Evolutionary conservation across 2,113 vertebrate genomes (phyloP).

Genomic region (Electrona antarctica): DNA sequence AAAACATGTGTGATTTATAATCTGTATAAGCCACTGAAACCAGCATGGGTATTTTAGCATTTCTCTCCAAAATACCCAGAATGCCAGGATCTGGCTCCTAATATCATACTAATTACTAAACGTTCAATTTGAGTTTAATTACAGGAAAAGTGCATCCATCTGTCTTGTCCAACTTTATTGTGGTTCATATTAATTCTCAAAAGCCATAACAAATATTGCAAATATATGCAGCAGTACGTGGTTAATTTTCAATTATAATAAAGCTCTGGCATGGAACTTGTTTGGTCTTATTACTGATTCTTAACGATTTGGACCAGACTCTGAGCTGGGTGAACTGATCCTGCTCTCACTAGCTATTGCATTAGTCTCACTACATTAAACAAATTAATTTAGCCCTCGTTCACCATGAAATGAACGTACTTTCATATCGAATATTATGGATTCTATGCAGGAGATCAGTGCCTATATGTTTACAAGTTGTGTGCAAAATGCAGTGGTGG

Average conservation of each 20-base stretch:
- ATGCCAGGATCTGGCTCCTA: neutral
- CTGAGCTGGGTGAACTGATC: constrained; percentile 30
- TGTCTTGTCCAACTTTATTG: neutral
- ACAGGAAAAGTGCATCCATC: neutral
- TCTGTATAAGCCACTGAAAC: too few species aligned
- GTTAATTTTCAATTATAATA: constrained; percentile 48
- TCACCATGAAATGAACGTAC: constrained; percentile 41
- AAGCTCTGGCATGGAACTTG: constrained; percentile 16
- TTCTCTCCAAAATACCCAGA: neutral
- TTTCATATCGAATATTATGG: constrained; percentile 25
- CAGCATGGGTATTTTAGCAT: neutral
- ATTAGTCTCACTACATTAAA: constrained; percentile 54
- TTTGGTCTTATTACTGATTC: constrained; percentile 2
- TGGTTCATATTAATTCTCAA: constrained; percentile 18
- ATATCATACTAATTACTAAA: neutral
- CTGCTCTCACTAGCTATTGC: constrained; percentile 36
- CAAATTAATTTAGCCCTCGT: constrained; percentile 21
- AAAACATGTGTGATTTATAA: too few species aligned
- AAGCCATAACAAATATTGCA: constrained; percentile 15
- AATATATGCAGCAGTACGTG: neutral
- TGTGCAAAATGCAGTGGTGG: too few species aligned
- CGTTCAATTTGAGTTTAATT: neutral
- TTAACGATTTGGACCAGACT: constrained; percentile 27
- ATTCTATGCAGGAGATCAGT: neutral
- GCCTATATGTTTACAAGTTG: too few species aligned